Base-by-base conservation (phyloP, 2,888 invertebrate species). In the Agrotis ipsilon region DNA sequence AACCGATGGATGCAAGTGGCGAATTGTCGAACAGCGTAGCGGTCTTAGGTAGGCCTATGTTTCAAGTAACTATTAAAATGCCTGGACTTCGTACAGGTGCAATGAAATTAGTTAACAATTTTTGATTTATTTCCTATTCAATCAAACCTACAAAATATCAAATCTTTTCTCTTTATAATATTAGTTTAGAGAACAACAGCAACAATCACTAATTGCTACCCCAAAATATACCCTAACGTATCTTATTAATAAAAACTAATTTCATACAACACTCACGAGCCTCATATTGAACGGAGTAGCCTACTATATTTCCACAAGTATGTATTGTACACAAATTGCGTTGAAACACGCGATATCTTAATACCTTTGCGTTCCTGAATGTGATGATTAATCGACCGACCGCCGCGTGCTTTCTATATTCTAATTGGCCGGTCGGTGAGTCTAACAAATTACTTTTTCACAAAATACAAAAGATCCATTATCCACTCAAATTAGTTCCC, bases 401-500 rank as follows among this genome's bases (percentile, higher is more conserved):
- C 68, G 71, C 81, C 85, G 80, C 85, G 86, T 87, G 89, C 87
- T 90, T 91, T 91, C 87, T 88, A 87, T 88, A 90, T 91, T 93
- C 89, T 93, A 93, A 94, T 94, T 93, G 91, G 90, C 83, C 75
- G 88, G 86, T 84, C 84, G 81, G 86, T 72, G 87, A 87, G 85
- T 85, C 84, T 71, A 86, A 91, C 89, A 93, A 93, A 94, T 94
- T 94, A 94, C 94, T 94, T 95, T 95, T 94, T 92, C 92, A 92
- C 90, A 87, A 89, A 89, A 88, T 92, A 94, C 94, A 94, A 94
- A 94, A 94, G 94, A 90, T 91, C 94, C 93, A 95, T 95, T 95
- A 94, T 94, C 92, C 93, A 94, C 92, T 93, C 92, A 94, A 96
- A 95, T 95, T 95, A 93, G 94, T 92, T 93, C 88, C 89, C 89